These are phyloP conservation scores for Polydrusus cervinus DNA, from an alignment of 2,888 invertebrate genomes.

Conservation along the genomic window DNA sequence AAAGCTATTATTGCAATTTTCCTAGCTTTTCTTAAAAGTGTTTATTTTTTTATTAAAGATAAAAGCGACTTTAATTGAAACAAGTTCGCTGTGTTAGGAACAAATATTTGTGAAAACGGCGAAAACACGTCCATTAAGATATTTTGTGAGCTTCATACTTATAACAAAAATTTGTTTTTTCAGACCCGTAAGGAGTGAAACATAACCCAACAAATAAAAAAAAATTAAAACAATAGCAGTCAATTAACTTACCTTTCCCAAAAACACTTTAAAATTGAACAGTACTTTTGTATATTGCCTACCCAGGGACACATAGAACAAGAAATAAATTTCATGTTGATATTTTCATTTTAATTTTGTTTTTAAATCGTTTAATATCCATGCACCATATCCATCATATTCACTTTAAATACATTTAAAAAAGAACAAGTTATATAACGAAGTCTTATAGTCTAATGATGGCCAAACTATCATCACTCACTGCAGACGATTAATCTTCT, in stretches of 20 bases:
- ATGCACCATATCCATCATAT: neutral
- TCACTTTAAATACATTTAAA: neutral
- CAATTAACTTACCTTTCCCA: slow-evolving; percentile 19
- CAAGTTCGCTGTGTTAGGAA: too few relatives aligned
- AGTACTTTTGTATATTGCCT: neutral
- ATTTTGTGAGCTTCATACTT: too few relatives aligned
- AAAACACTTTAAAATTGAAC: slow-evolving; percentile 15
- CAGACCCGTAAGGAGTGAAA: too few relatives aligned
- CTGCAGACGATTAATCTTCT: neutral
- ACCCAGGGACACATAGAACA: slow-evolving; percentile 4
- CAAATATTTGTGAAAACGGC: too few relatives aligned
- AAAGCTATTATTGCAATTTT: too few relatives aligned
- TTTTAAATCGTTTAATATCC: neutral
- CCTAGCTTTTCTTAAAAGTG: too few relatives aligned
- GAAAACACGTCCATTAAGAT: too few relatives aligned
- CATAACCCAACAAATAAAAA: too few relatives aligned
- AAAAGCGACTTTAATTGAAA: too few relatives aligned
- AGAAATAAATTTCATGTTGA: neutral
- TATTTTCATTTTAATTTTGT: neutral
- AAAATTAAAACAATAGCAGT: too few relatives aligned
- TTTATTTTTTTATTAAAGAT: too few relatives aligned
- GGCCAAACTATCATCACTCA: neutral
- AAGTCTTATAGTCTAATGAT: neutral
- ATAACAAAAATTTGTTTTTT: too few relatives aligned
- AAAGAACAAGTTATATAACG: neutral